These are phyloP conservation scores for Thymelicus sylvestris DNA, from an alignment of 2,888 invertebrate genomes.

Conservation along the genomic window DNA sequence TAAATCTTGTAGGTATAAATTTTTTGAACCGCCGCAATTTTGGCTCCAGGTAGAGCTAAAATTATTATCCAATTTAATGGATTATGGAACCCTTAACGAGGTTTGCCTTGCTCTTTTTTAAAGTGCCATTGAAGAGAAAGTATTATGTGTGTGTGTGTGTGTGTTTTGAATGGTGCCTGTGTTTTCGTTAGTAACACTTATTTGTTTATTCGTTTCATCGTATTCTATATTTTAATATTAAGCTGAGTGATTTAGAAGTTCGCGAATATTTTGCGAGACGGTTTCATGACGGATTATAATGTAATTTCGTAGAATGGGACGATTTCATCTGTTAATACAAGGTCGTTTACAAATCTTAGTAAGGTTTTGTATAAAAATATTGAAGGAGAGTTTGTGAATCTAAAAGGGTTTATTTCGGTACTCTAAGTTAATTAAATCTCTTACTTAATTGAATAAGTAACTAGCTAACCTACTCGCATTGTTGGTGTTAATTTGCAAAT, in stretches of 20 bases:
- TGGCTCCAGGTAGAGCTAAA: too few relatives aligned
- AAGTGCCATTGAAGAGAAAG: too few relatives aligned
- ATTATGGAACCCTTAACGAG: too few relatives aligned
- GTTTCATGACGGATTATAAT: neutral
- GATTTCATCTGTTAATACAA: neutral
- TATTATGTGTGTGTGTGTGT: too few relatives aligned
- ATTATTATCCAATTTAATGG: too few relatives aligned
- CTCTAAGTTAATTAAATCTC: neutral
- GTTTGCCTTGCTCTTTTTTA: too few relatives aligned
- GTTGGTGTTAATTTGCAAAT: neutral
- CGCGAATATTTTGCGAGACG: neutral
- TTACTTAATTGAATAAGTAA: conserved; percentile 2
- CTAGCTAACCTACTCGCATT: neutral
- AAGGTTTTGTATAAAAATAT: neutral
- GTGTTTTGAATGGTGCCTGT: too few relatives aligned
- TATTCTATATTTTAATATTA: neutral
- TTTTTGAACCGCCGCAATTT: too few relatives aligned
- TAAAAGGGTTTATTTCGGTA: neutral
- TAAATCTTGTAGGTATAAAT: too few relatives aligned
- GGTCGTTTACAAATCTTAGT: neutral
- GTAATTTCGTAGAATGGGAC: neutral
- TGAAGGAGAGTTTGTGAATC: neutral
- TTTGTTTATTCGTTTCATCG: neutral
- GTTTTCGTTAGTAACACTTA: neutral
- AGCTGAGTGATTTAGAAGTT: neutral